phyloP scores from a whole-genome alignment of 2,888 invertebrate genomes.

The Yponomeuta evonymella region DNA sequence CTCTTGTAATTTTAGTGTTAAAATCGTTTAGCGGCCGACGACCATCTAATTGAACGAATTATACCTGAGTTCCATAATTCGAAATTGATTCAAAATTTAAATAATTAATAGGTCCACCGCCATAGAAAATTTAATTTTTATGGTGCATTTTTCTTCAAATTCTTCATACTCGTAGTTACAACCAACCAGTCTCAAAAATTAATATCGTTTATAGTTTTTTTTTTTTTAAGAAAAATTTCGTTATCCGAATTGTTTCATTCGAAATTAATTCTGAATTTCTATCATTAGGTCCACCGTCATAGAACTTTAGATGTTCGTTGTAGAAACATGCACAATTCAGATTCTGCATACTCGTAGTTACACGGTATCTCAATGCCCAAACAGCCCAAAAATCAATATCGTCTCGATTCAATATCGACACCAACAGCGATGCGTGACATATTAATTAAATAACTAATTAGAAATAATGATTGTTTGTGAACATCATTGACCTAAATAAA shows the following conservation, averaged over 20 bases:
- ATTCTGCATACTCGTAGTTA: neutral
- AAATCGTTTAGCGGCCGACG: neutral
- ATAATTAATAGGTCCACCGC: too few relatives aligned
- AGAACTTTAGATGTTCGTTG: too few relatives aligned
- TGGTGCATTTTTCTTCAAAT: too few relatives aligned
- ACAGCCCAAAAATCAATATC: neutral
- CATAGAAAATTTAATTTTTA: too few relatives aligned
- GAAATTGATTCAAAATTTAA: neutral
- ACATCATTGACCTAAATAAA: constrained; percentile 57
- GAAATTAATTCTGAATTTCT: too few relatives aligned
- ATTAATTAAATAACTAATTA: constrained; percentile 16
- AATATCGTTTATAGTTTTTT: too few relatives aligned
- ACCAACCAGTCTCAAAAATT: too few relatives aligned
- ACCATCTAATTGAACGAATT: neutral
- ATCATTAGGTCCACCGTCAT: too few relatives aligned
- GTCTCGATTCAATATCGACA: neutral
- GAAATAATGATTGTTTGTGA: constrained; percentile 34
- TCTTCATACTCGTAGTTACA: too few relatives aligned
- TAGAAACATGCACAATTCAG: too few relatives aligned
- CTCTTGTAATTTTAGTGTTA: neutral
- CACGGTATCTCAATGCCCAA: neutral
- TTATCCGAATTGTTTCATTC: too few relatives aligned
- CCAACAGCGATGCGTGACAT: constrained; percentile 5
- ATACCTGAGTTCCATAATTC: neutral
- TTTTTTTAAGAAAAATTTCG: too few relatives aligned